Conservation (phyloP, 2,888 invertebrate genomes). For the Laspeyria flexula region DNA sequence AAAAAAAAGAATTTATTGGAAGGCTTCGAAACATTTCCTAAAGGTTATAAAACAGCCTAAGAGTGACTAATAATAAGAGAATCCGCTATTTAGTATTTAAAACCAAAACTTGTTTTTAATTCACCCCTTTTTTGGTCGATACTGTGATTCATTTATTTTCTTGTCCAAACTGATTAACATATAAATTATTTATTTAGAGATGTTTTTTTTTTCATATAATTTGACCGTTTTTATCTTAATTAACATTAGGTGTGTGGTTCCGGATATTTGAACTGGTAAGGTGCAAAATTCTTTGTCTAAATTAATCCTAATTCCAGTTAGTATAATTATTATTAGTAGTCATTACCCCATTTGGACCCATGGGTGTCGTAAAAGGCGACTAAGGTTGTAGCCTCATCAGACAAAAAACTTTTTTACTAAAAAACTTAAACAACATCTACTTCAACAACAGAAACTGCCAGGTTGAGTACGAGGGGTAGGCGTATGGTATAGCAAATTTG, state of each 20-base stretch:
- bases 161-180: constrained; percentile 24
- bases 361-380: too few species aligned
- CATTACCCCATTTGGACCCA: too few species aligned
- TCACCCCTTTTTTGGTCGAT: constrained; percentile 1
- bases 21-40: not conserved
- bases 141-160: constrained; percentile 18
- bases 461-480: too few species aligned
- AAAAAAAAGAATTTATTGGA: too few species aligned
- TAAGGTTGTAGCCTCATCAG: too few species aligned
- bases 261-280: not conserved
- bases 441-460: too few species aligned
- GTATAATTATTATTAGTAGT: too few species aligned
- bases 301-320: too few species aligned
- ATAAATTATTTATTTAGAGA: constrained; percentile 29
- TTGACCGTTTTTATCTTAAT: not conserved
- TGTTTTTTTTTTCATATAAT: not conserved
- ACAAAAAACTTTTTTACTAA: too few species aligned
- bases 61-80: not conserved
- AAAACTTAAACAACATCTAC: too few species aligned
- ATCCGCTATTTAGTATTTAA: not conserved
- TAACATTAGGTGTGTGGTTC: not conserved
- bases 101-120: constrained; percentile 1
- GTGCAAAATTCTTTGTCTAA: too few species aligned
- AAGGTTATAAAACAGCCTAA: not conserved
- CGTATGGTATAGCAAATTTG: too few species aligned